phyloP scores from a whole-genome alignment of 2,888 invertebrate species.

The Belgica antarctica region DNA sequence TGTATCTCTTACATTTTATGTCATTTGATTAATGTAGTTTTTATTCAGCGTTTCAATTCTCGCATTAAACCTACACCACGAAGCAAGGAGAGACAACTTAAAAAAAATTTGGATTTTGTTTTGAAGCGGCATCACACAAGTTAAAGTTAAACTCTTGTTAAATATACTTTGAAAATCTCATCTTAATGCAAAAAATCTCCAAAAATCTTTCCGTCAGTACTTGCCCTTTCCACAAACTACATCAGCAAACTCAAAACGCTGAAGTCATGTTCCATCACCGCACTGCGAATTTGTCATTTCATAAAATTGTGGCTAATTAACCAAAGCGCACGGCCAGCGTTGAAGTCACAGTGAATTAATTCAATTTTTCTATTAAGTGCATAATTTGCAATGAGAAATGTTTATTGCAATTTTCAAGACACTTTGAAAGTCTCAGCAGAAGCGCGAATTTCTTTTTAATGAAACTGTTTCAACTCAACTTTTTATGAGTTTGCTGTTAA shows the following conservation, averaged over 20 bases:
- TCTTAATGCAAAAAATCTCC: too few species aligned
- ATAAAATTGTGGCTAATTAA: slow-evolving; percentile 25
- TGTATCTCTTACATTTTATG: not conserved
- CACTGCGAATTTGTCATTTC: slow-evolving; percentile 26
- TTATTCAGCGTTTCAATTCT: not conserved
- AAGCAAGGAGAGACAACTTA: too few species aligned
- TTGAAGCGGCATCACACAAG: too few species aligned
- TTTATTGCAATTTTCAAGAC: slow-evolving; percentile 5
- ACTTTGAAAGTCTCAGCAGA: not conserved
- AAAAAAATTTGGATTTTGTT: too few species aligned
- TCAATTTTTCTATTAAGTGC: slow-evolving; percentile 21
- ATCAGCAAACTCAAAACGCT: too few species aligned
- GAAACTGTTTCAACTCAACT: not conserved
- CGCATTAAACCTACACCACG: too few species aligned
- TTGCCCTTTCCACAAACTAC: too few species aligned
- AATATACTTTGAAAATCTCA: too few species aligned
- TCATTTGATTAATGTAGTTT: not conserved
- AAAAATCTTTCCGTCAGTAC: not conserved
- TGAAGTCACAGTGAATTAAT: slow-evolving; percentile 21
- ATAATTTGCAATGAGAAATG: slow-evolving; percentile 21
- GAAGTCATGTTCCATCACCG: not conserved
- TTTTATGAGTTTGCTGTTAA: too few species aligned
- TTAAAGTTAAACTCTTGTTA: too few species aligned
- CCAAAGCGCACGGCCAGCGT: not conserved
- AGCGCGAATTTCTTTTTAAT: not conserved